phyloP scores from a whole-genome alignment of 1,140 invertebrate species.

The Temnothorax longispinosus region DNA sequence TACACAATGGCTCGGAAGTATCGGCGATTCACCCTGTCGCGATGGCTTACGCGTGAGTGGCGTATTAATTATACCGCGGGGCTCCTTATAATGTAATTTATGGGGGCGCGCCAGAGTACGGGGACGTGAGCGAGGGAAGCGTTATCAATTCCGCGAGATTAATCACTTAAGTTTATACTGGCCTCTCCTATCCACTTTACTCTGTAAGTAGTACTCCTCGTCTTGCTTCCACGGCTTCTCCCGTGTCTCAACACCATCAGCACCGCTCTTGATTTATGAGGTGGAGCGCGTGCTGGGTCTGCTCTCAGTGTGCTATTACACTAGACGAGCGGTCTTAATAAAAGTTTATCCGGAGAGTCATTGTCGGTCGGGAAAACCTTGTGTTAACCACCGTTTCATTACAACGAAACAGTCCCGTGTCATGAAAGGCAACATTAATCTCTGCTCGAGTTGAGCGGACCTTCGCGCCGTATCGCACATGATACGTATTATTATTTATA shows the following conservation, averaged over 20 bases:
- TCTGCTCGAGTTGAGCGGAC: slow-evolving; percentile 5
- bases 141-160: slow-evolving; percentile 83
- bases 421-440: slow-evolving; percentile 58
- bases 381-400: slow-evolving; percentile 62
- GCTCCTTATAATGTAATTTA: slow-evolving; percentile 83
- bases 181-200: slow-evolving; percentile 80
- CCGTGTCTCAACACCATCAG: slow-evolving; percentile 73
- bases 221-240: slow-evolving; percentile 72
- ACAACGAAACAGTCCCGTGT: slow-evolving; percentile 56
- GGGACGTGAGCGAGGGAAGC: slow-evolving; percentile 71
- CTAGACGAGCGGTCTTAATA: slow-evolving; percentile 55
- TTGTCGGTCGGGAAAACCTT: slow-evolving; percentile 59
- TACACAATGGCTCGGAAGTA: slow-evolving; percentile 54
- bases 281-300: slow-evolving; percentile 42
- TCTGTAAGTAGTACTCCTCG: slow-evolving; percentile 76
- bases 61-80: slow-evolving; percentile 82
- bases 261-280: slow-evolving; percentile 80
- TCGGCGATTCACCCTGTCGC: slow-evolving; percentile 68
- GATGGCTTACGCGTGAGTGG: slow-evolving; percentile 72
- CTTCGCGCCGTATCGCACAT: background rate
- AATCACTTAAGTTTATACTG: slow-evolving; percentile 83
- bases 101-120: slow-evolving; percentile 75
- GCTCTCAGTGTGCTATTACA: slow-evolving; percentile 43
- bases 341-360: slow-evolving; percentile 52
- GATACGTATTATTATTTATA: slow-evolving; percentile 15